A percentile compares a stretch with the other conserved stretches of the same genome.
Evolutionary conservation across 2,888 invertebrate genomes (phyloP).

Genomic region (Hydrotaea diabolus): DNA sequence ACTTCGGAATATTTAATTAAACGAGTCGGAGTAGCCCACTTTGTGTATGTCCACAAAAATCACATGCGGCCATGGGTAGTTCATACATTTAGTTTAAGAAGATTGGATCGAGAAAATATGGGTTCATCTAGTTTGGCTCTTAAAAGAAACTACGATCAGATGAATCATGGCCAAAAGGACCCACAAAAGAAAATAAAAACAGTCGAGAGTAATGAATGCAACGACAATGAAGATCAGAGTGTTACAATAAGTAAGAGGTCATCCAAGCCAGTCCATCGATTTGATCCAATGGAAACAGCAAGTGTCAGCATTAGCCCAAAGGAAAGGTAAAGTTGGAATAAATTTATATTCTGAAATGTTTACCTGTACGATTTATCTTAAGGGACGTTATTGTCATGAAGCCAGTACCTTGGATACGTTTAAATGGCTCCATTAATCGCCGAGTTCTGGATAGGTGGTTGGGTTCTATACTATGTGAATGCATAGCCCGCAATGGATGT

Average conservation of each 20-base stretch:
- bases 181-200: no score
- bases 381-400: constrained; percentile 76
- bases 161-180: constrained; percentile 50
- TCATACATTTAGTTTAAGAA: constrained; percentile 82
- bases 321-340: constrained; percentile 38
- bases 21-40: constrained; percentile 83
- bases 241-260: constrained; percentile 60
- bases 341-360: constrained; percentile 1
- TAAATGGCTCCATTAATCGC: constrained; percentile 87
- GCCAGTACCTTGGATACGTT: constrained; percentile 86
- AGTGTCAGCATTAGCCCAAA: constrained; percentile 41
- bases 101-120: constrained; percentile 81
- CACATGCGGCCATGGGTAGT: constrained; percentile 86
- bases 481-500: constrained; percentile 84
- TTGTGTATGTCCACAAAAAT: constrained; percentile 84
- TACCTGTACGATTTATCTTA: background rate
- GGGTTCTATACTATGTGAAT: constrained; percentile 85
- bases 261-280: constrained; percentile 70
- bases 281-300: constrained; percentile 35
- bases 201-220: constrained; percentile 4
- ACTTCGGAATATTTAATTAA: constrained; percentile 81
- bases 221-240: constrained; percentile 8
- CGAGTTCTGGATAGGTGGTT: constrained; percentile 86
- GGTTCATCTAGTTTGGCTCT: constrained; percentile 65
- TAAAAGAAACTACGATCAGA: constrained; percentile 33